Conservation (phyloP, 2,888 invertebrate genomes). For the Camponotus fellah region DNA sequence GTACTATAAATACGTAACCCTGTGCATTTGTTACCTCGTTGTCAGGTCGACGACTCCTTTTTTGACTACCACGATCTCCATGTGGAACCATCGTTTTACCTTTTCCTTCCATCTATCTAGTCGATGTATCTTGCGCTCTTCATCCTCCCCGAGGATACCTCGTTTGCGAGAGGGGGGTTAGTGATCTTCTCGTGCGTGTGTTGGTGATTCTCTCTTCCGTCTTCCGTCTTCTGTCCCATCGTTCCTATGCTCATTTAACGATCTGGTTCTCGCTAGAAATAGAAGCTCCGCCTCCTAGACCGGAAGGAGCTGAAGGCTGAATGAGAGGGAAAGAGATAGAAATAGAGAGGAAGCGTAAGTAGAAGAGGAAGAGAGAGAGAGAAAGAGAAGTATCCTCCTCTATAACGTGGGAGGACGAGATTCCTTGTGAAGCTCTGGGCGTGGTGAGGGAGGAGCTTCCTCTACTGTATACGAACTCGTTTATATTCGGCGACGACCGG, state of each 20-base stretch:
- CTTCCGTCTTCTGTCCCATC: slow-evolving; percentile 45
- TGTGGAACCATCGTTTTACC: slow-evolving; percentile 28
- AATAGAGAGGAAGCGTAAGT: slow-evolving; percentile 26
- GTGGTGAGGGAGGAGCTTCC: slow-evolving; percentile 82
- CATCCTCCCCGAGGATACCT: slow-evolving; percentile 18
- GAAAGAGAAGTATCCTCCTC: slow-evolving; percentile 71
- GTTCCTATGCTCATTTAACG: slow-evolving; percentile 66
- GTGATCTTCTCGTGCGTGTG: slow-evolving; percentile 21
- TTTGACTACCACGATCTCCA: neutral
- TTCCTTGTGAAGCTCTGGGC: slow-evolving; percentile 75
- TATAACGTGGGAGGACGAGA: slow-evolving; percentile 73
- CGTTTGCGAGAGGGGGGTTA: slow-evolving; percentile 11
- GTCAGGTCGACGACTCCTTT: slow-evolving; percentile 9
- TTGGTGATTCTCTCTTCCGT: slow-evolving; percentile 22
- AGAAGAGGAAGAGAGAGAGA: slow-evolving; percentile 50
- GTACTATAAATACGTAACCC: neutral
- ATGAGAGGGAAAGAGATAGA: slow-evolving; percentile 40
- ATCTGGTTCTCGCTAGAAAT: slow-evolving; percentile 77
- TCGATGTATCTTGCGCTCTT: slow-evolving; percentile 28
- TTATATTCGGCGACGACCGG: slow-evolving; percentile 69
- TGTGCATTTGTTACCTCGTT: neutral
- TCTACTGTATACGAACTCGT: slow-evolving; percentile 71
- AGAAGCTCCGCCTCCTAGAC: slow-evolving; percentile 85
- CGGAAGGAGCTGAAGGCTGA: slow-evolving; percentile 60
- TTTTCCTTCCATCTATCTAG: slow-evolving; percentile 15